Percentiles rank a stretch among this genome's conserved stretches.
Conservation (phyloP, 2,113 vertebrate species). For the Burhinus oedicnemus region DNA sequence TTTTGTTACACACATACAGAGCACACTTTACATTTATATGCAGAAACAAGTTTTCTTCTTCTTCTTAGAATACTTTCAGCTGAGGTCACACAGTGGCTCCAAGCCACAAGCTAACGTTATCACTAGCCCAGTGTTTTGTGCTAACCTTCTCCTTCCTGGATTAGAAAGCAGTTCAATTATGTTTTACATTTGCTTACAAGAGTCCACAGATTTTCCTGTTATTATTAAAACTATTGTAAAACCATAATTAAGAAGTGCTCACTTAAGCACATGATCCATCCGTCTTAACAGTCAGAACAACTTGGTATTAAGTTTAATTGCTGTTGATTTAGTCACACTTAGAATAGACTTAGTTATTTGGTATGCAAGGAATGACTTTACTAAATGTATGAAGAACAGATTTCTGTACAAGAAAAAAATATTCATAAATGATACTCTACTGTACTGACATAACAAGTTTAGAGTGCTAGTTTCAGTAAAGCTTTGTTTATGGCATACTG, state of each 20-base stretch:
- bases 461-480: neutral
- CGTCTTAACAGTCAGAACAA: neutral
- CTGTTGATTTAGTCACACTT: neutral
- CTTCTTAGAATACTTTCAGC: neutral
- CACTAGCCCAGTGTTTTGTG: neutral
- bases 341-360: neutral
- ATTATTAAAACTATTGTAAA: neutral
- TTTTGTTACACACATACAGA: neutral
- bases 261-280: neutral
- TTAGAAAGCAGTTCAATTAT: neutral
- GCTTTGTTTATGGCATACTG: neutral
- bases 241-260: neutral
- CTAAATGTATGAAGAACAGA: neutral
- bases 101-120: neutral
- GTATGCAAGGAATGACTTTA: neutral
- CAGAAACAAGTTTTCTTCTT: neutral
- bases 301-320: neutral
- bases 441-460: neutral
- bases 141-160: neutral
- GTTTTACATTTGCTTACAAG: neutral
- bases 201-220: neutral
- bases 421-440: neutral
- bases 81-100: neutral
- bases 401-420: neutral
- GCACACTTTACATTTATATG: neutral